phyloP scores from a whole-genome alignment of 2,888 invertebrate species.

The Megamerina dolium region DNA sequence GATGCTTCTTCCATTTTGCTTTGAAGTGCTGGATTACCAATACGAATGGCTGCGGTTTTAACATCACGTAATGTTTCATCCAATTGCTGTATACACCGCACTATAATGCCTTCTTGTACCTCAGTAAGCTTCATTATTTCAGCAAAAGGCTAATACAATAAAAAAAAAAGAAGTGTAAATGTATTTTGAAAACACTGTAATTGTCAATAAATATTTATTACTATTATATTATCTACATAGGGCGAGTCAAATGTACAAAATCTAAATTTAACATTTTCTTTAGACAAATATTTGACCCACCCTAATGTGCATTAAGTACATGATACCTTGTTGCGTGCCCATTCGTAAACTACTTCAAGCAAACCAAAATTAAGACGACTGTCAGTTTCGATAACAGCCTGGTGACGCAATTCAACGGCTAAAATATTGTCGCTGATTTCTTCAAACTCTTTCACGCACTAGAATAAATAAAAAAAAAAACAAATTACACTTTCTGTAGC shows the following conservation, averaged over 20 bases:
- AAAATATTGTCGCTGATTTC: slow-evolving; percentile 64
- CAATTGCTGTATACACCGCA: slow-evolving; percentile 91
- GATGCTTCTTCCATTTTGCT: slow-evolving; percentile 95
- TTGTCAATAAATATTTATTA: too few relatives aligned
- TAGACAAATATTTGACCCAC: too few relatives aligned
- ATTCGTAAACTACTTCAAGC: slow-evolving; percentile 91
- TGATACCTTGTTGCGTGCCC: slow-evolving; percentile 80
- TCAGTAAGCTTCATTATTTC: slow-evolving; percentile 90
- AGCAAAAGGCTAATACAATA: slow-evolving; percentile 67
- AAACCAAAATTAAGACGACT: slow-evolving; percentile 80
- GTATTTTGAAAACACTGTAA: too few relatives aligned
- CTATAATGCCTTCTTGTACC: slow-evolving; percentile 96
- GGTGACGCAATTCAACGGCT: slow-evolving; percentile 54
- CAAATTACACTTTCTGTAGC: too few relatives aligned
- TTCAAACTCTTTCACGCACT: slow-evolving; percentile 69
- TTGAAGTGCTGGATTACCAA: slow-evolving; percentile 86
- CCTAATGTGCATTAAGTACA: too few relatives aligned
- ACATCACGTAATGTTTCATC: slow-evolving; percentile 87
- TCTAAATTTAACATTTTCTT: too few relatives aligned
- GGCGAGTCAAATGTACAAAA: too few relatives aligned
- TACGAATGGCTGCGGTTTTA: slow-evolving; percentile 84
- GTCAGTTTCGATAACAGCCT: slow-evolving; percentile 48
- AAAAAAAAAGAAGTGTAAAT: not conserved
- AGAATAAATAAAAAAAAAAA: slow-evolving; percentile 8
- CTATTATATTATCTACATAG: too few relatives aligned